phyloP scores from a whole-genome alignment of 1,140 invertebrate species.

The Agrypnia vestita region DNA sequence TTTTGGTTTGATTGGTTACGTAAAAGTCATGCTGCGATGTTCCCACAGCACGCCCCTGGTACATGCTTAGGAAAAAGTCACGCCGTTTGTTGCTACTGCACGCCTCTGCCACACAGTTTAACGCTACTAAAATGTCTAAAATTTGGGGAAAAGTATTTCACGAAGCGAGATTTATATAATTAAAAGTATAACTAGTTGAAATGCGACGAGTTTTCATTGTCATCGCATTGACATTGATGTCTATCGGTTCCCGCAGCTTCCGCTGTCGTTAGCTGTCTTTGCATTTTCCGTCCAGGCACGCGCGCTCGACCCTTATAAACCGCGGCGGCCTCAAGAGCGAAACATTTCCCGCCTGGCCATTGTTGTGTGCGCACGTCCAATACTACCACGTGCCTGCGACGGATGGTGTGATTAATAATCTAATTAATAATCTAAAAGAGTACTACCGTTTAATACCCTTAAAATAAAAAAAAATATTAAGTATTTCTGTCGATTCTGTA shows the following conservation, averaged over 20 bases:
- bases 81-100: too few species aligned
- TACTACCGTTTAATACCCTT: not conserved
- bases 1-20: too few species aligned
- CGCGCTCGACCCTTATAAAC: not conserved
- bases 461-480: not conserved
- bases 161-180: too few species aligned
- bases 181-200: too few species aligned
- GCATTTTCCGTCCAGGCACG: not conserved
- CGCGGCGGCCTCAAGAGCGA: slow-evolving; percentile 2
- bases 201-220: slow-evolving; percentile 1
- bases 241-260: not conserved
- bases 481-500: not conserved
- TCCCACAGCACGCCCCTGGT: too few species aligned
- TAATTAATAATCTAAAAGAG: not conserved
- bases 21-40: too few species aligned
- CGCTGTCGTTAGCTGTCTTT: slow-evolving; percentile 8
- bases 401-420: not conserved
- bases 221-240: slow-evolving; percentile 16
- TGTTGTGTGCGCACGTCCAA: not conserved
- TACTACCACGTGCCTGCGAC: not conserved
- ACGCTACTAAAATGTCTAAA: too few species aligned
- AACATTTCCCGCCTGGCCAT: not conserved
- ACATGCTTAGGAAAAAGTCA: too few species aligned
- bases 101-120: too few species aligned
- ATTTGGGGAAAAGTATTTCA: too few species aligned